phyloP scores from a whole-genome alignment of 2,797 vertebrate genomes.

The Coracias cyanogaster region DNA sequence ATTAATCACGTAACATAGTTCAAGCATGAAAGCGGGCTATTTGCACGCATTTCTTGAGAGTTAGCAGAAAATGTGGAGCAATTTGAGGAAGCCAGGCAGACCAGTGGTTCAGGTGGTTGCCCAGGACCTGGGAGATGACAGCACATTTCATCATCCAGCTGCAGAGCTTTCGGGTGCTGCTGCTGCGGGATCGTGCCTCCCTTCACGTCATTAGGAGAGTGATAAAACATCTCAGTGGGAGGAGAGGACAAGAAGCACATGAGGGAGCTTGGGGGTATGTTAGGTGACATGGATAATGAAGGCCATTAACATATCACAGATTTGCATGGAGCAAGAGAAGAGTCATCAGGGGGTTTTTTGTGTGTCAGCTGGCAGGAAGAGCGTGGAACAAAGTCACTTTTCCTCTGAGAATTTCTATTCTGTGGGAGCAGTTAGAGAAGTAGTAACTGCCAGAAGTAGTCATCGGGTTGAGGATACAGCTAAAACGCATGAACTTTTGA shows the following conservation, averaged over 20 bases:
- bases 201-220: not conserved
- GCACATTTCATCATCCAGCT: not conserved
- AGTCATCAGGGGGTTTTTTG: not conserved
- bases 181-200: not conserved
- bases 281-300: slow-evolving; percentile 34
- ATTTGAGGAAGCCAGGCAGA: not conserved
- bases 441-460: not conserved
- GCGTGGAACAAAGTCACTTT: not conserved
- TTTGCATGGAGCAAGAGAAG: not conserved
- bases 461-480: not conserved
- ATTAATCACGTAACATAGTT: not conserved
- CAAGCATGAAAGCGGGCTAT: not conserved
- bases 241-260: not conserved
- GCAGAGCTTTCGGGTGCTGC: rapidly evolving
- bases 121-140: not conserved
- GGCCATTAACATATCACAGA: not conserved
- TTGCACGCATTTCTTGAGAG: not conserved
- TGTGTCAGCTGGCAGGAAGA: not conserved
- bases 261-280: not conserved
- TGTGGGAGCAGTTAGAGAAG: not conserved
- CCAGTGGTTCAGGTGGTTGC: not conserved
- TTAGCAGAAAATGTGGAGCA: rapidly evolving
- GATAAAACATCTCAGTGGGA: not conserved
- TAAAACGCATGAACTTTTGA: not conserved
- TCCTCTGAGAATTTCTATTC: not conserved